Evolutionary conservation across 2,797 vertebrate genomes (phyloP).

Genomic region (Sphenodon punctatus): DNA sequence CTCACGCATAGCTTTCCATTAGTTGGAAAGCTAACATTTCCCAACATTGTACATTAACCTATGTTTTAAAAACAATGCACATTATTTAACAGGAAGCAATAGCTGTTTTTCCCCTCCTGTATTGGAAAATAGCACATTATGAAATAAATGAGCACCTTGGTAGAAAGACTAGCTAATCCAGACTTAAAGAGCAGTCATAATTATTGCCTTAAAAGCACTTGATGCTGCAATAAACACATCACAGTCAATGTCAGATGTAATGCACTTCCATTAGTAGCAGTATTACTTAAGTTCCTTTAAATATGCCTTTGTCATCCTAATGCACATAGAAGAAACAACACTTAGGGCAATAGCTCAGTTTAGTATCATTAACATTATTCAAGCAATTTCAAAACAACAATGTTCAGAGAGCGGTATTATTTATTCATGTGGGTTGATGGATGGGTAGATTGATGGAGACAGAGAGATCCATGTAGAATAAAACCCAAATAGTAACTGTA

Average conservation of each 20-base stretch:
- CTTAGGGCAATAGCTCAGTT: not conserved
- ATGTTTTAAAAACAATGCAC: slow-evolving; percentile 6
- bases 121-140: not conserved
- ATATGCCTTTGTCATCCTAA: slow-evolving; percentile 43
- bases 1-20: too few relatives aligned
- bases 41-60: slow-evolving; percentile 19
- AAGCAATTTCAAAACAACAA: not conserved
- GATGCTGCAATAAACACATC: slow-evolving; percentile 43
- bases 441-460: not conserved
- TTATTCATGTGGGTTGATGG: not conserved
- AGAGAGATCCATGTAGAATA: not conserved
- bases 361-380: slow-evolving; percentile 1
- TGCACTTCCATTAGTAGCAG: slow-evolving; percentile 1
- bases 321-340: not conserved
- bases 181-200: slow-evolving; percentile 13
- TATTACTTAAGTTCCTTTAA: slow-evolving; percentile 39
- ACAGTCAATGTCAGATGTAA: not conserved
- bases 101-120: slow-evolving; percentile 21
- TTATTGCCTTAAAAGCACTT: slow-evolving; percentile 50
- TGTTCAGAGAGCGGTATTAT: not conserved
- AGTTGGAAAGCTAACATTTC: too few relatives aligned
- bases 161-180: slow-evolving; percentile 3
- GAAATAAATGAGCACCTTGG: not conserved
- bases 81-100: slow-evolving; percentile 16
- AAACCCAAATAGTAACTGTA: not conserved